These are phyloP conservation scores for Xenentodon cancila DNA, from an alignment of 2,797 vertebrate species.

Conservation along the genomic window DNA sequence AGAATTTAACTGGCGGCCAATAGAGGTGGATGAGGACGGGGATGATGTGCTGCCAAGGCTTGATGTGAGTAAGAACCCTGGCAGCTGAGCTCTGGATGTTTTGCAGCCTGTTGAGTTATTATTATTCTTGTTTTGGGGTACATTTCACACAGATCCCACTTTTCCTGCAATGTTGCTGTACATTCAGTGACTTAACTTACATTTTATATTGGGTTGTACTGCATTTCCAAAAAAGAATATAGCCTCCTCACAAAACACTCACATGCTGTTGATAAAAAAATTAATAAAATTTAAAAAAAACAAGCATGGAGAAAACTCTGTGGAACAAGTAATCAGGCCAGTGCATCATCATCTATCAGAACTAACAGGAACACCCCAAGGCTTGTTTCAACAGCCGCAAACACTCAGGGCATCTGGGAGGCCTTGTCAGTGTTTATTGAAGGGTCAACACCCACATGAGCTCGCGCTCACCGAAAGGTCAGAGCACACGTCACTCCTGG, in stretches of 20 bases:
- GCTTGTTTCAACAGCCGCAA: slow-evolving; percentile 29
- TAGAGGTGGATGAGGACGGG: too few relatives aligned
- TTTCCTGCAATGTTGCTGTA: too few relatives aligned
- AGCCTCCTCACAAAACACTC: not conserved
- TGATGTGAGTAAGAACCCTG: too few relatives aligned
- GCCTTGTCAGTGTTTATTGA: slow-evolving; percentile 58
- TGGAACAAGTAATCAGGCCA: slow-evolving; percentile 18
- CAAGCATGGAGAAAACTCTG: slow-evolving; percentile 32
- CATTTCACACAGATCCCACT: too few relatives aligned
- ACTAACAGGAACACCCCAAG: slow-evolving; percentile 50
- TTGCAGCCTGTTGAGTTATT: too few relatives aligned
- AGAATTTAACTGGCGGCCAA: too few relatives aligned
- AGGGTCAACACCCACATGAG: slow-evolving; percentile 62
- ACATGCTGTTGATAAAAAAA: slow-evolving; percentile 10
- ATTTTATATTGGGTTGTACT: too few relatives aligned
- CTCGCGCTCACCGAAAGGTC: slow-evolving; percentile 60
- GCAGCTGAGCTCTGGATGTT: too few relatives aligned
- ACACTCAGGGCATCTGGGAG: slow-evolving; percentile 47
- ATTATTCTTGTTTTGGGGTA: too few relatives aligned
- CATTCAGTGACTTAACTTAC: too few relatives aligned
- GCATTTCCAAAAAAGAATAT: not conserved
- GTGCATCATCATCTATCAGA: slow-evolving; percentile 61
- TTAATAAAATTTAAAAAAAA: not conserved
- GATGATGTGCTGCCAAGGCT: too few relatives aligned
- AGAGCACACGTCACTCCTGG: slow-evolving; percentile 53